Evolutionary conservation across 2,888 invertebrate species (phyloP).

Genomic region (Eupithecia centaureata): DNA sequence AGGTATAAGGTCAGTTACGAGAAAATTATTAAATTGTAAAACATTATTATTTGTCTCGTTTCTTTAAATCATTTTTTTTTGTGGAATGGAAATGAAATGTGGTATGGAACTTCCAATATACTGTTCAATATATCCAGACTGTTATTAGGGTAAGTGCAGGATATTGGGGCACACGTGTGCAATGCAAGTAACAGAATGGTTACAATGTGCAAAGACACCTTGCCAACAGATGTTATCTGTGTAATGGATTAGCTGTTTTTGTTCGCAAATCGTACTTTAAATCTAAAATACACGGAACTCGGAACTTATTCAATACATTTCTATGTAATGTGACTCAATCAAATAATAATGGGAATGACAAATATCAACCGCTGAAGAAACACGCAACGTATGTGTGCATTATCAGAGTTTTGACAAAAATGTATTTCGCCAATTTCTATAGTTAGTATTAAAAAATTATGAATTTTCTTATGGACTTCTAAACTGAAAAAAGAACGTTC

Average conservation of each 20-base stretch:
- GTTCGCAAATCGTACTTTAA: conserved; percentile 47
- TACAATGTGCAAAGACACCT: conserved; percentile 70
- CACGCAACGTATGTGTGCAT: not conserved
- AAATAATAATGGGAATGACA: not conserved
- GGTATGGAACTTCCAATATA: too few species aligned
- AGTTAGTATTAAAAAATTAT: not conserved
- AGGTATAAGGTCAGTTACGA: too few species aligned
- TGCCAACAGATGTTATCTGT: conserved; percentile 77
- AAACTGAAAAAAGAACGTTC: too few species aligned
- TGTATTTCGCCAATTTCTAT: too few species aligned
- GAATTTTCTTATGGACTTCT: too few species aligned
- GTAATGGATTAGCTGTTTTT: conserved; percentile 58
- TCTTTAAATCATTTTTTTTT: too few species aligned
- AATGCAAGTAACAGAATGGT: conserved; percentile 53
- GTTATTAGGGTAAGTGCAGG: conserved; percentile 32
- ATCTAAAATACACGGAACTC: conserved; percentile 37
- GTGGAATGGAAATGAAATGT: too few species aligned
- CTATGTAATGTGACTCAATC: not conserved
- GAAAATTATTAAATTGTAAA: too few species aligned
- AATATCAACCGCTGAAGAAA: not conserved
- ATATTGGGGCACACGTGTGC: conserved; percentile 56
- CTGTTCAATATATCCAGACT: conserved; percentile 9
- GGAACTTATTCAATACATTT: conserved; percentile 19
- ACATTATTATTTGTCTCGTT: too few species aligned
- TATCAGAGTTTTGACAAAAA: not conserved